Percentiles rank a stretch among this genome's conserved stretches.
Conservation (phyloP, 2,797 vertebrate genomes). For the Macropus fuliginosus region DNA sequence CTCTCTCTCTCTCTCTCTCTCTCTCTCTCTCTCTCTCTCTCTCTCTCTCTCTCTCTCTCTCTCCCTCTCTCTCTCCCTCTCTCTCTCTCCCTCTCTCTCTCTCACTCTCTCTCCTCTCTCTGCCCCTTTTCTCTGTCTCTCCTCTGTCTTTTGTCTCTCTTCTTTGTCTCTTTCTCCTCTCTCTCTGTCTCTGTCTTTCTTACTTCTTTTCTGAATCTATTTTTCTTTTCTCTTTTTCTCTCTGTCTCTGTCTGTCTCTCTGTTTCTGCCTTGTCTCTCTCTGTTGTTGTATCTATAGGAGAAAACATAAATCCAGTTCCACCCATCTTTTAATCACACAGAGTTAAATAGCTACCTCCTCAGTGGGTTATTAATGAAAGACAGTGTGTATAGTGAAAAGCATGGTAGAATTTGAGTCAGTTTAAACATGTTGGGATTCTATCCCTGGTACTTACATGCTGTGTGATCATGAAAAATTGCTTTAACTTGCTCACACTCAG, state of each 20-base stretch:
- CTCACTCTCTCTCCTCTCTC: too few relatives aligned
- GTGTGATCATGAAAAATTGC: slow-evolving; percentile 22
- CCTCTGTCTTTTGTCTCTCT: too few relatives aligned
- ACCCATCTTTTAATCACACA: background rate
- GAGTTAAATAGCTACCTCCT: too few relatives aligned
- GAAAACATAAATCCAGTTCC: background rate
- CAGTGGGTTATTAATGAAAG: background rate
- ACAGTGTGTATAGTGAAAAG: background rate
- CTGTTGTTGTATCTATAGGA: background rate
- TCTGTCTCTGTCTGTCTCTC: background rate
- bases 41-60: too few relatives aligned
- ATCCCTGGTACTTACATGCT: background rate
- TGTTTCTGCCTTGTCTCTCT: background rate
- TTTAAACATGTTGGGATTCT: background rate
- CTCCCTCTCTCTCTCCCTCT: background rate
- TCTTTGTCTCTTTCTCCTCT: background rate
- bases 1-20: too few relatives aligned
- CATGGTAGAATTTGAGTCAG: background rate
- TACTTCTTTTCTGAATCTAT: too few relatives aligned
- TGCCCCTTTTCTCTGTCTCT: too few relatives aligned
- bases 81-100: too few relatives aligned
- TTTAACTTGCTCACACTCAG: background rate
- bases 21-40: too few relatives aligned
- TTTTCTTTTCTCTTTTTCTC: background rate
- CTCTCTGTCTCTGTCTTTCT: too few relatives aligned